phyloP scores from a whole-genome alignment of 2,888 invertebrate species.

The Callinectes sapidus region DNA sequence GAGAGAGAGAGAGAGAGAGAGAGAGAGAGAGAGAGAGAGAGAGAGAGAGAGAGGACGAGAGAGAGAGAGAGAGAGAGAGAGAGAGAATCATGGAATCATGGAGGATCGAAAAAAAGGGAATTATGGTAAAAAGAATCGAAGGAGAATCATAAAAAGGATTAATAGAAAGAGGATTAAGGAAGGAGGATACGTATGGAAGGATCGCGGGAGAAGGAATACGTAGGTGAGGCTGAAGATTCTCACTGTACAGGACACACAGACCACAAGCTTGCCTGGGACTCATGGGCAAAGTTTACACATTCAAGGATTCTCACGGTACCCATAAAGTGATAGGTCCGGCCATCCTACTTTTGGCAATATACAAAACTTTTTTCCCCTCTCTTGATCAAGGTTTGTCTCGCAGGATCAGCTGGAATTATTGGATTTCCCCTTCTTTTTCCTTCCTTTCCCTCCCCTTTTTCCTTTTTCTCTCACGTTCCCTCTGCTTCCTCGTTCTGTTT shows the following conservation, averaged over 20 bases:
- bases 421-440: background rate
- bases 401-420: background rate
- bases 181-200: background rate
- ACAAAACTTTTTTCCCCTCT: constrained; percentile 7
- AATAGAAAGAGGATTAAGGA: background rate
- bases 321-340: background rate
- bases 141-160: background rate
- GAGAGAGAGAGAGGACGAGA: background rate
- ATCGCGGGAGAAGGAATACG: background rate
- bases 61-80: background rate
- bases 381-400: background rate
- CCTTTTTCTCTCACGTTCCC: background rate
- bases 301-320: background rate
- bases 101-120: background rate
- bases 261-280: background rate
- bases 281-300: constrained; percentile 8
- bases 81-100: too few species aligned
- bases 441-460: background rate
- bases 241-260: background rate
- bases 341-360: constrained; percentile 30
- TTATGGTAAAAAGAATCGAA: background rate
- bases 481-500: background rate
- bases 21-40: background rate
- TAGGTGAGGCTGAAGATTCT: background rate
- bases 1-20: background rate